These are phyloP conservation scores for Rhadinocentrus ornatus DNA, from an alignment of 2,797 vertebrate species.

Conservation along the genomic window DNA sequence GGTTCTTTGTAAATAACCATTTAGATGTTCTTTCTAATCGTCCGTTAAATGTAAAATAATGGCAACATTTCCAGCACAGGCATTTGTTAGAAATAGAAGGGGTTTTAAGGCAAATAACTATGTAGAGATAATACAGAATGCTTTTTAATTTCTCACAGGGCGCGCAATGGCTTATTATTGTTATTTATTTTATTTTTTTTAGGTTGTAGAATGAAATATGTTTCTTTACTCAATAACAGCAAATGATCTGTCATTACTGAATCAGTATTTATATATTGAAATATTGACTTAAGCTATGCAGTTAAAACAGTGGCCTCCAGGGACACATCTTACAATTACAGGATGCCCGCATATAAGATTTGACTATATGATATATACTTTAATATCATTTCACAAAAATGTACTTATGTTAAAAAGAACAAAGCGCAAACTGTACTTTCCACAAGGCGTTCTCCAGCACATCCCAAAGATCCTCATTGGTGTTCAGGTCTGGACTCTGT, in stretches of 20 bases:
- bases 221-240: too few relatives aligned
- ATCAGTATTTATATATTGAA: too few relatives aligned
- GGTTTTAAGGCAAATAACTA: background rate
- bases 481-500: too few relatives aligned
- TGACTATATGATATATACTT: background rate
- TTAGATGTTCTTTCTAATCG: constrained; percentile 1
- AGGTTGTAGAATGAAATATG: background rate
- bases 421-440: too few relatives aligned
- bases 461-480: too few relatives aligned
- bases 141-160: background rate
- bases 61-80: too few relatives aligned
- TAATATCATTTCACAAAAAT: background rate
- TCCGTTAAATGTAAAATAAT: background rate
- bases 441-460: too few relatives aligned
- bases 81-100: too few relatives aligned
- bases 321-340: background rate
- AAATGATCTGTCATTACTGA: too few relatives aligned
- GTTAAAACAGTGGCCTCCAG: background rate
- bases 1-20: constrained; percentile 3
- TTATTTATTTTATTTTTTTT: background rate
- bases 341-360: background rate
- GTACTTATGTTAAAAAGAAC: too few relatives aligned
- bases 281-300: background rate
- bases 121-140: background rate
- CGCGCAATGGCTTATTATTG: background rate